Conservation (phyloP, 2,888 invertebrate genomes). For the Bombyx huttoni region DNA sequence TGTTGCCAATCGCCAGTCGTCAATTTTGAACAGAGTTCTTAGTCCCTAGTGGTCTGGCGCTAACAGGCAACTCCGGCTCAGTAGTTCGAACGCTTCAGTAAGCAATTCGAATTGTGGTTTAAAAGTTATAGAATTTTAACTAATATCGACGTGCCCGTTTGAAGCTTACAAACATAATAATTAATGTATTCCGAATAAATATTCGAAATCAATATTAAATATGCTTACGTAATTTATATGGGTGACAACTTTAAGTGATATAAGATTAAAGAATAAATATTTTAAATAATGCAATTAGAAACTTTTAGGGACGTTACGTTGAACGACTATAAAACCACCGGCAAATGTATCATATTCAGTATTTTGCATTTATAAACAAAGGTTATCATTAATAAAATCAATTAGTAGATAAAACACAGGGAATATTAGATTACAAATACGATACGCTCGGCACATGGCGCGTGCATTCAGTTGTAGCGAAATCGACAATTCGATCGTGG, state of each 20-base stretch:
- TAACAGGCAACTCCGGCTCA: constrained; percentile 57
- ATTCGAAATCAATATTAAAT: no score
- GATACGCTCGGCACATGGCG: constrained; percentile 43
- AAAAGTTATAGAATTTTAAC: constrained; percentile 17
- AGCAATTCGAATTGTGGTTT: constrained; percentile 43
- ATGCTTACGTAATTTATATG: no score
- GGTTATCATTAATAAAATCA: not conserved
- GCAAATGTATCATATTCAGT: not conserved
- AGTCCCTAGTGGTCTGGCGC: constrained; percentile 41
- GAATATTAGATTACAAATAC: constrained; percentile 46
- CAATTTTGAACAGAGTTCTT: constrained; percentile 39
- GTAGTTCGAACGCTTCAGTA: constrained; percentile 49
- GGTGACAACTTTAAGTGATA: no score
- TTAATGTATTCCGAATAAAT: not conserved
- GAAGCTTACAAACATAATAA: not conserved
- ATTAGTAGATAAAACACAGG: constrained; percentile 1
- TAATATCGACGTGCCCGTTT: not conserved
- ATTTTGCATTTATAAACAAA: not conserved
- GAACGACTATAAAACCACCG: no score
- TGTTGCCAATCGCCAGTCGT: constrained; percentile 26
- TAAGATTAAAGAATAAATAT: no score
- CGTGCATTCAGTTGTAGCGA: constrained; percentile 43
- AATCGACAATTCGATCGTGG: constrained; percentile 48
- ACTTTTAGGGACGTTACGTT: no score
- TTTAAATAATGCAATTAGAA: no score